phyloP scores from a whole-genome alignment of 2,797 vertebrate genomes.

The Botia kubotai region DNA sequence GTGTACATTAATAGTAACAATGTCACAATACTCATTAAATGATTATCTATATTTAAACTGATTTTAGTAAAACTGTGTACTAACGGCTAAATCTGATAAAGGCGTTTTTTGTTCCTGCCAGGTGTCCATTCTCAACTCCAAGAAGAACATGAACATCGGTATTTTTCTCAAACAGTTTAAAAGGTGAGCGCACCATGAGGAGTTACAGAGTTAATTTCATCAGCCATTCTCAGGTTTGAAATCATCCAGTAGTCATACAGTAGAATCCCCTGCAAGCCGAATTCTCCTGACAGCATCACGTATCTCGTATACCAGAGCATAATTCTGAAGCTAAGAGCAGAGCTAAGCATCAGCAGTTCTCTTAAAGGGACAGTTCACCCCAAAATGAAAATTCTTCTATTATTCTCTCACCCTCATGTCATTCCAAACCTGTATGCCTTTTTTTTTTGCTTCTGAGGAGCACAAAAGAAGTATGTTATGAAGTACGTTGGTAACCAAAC shows the following conservation, averaged over 20 bases:
- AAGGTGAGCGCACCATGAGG: constrained; percentile 74
- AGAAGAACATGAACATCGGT: constrained; percentile 85
- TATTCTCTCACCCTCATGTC: too few species aligned
- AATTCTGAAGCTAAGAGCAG: constrained; percentile 10
- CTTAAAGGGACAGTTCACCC: background rate
- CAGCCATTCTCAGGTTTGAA: background rate
- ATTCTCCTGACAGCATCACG: constrained; percentile 22
- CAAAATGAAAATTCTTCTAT: too few species aligned
- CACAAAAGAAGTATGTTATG: too few species aligned
- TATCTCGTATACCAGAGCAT: background rate
- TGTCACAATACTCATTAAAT: background rate
- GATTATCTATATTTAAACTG: background rate
- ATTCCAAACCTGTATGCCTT: too few species aligned
- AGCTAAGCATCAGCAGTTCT: constrained; percentile 3
- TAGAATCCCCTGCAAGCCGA: constrained; percentile 41
- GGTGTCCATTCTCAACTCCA: constrained; percentile 81
- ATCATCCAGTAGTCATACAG: background rate
- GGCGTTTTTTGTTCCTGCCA: constrained; percentile 53
- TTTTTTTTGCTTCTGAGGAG: too few species aligned
- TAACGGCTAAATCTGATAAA: constrained; percentile 3
- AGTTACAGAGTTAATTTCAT: constrained; percentile 1
- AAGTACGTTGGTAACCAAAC: too few species aligned
- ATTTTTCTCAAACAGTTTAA: constrained; percentile 88
- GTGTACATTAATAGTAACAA: background rate
- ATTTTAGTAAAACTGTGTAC: too few species aligned